phyloP scores from a whole-genome alignment of 2,797 vertebrate species.

The Poecile montanus region DNA sequence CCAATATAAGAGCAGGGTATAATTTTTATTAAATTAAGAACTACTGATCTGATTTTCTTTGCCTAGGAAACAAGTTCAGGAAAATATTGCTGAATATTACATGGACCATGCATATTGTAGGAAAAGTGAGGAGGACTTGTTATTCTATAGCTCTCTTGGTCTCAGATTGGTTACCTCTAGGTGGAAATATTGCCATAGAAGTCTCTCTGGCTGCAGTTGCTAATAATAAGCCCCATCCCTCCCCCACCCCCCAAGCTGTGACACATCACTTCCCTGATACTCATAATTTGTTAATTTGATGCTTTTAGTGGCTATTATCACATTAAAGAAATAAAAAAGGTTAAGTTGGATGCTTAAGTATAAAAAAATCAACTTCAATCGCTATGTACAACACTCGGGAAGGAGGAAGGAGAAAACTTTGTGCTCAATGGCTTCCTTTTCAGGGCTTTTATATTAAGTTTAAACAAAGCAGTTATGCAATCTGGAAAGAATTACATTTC shows the following conservation, averaged over 20 bases:
- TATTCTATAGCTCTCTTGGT: not conserved
- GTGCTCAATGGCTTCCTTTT: not conserved
- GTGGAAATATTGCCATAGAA: not conserved
- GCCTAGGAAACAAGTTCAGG: not conserved
- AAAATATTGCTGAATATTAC: not conserved
- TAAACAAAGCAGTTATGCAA: not conserved
- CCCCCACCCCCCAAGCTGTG: not conserved
- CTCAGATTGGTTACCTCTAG: not conserved
- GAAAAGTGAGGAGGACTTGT: not conserved
- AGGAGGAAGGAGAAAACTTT: not conserved
- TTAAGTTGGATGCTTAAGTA: not conserved
- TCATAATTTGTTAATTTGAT: not conserved
- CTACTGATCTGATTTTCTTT: not conserved
- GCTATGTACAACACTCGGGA: not conserved
- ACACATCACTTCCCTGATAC: not conserved
- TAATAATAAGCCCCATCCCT: not conserved
- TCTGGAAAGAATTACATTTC: conserved; percentile 5
- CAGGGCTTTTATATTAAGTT: not conserved
- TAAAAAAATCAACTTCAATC: not conserved
- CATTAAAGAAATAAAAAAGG: not conserved
- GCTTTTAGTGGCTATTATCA: not conserved
- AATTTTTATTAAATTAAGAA: not conserved
- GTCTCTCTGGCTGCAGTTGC: not conserved
- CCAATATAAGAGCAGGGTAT: not conserved
- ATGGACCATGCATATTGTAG: not conserved